These are phyloP conservation scores for Camponotus fellah DNA, from an alignment of 2,888 invertebrate species.

Conservation along the genomic window DNA sequence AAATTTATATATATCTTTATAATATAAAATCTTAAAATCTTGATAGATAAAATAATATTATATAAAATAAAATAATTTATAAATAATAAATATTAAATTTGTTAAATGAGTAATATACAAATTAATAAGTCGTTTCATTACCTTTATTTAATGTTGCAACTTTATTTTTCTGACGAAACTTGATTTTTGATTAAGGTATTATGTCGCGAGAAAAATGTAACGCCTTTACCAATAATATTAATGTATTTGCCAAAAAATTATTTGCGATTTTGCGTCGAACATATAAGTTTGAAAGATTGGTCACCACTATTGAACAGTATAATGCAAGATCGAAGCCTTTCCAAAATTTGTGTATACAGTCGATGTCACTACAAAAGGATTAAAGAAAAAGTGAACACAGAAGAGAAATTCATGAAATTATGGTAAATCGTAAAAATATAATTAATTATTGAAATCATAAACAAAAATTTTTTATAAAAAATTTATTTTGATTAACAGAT, in stretches of 20 bases:
- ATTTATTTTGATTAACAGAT: neutral
- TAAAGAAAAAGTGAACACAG: slow-evolving; percentile 70
- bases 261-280: slow-evolving; percentile 73
- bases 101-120: neutral
- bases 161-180: neutral
- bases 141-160: neutral
- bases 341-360: slow-evolving; percentile 72
- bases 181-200: slow-evolving; percentile 62
- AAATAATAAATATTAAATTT: neutral
- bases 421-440: slow-evolving; percentile 66
- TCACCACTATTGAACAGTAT: slow-evolving; percentile 71
- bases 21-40: neutral
- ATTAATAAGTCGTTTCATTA: neutral
- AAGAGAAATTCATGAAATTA: slow-evolving; percentile 71
- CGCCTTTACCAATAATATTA: slow-evolving; percentile 66
- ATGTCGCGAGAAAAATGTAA: slow-evolving; percentile 64
- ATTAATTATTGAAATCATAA: neutral
- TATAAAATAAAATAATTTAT: slow-evolving; percentile 19
- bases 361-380: slow-evolving; percentile 63
- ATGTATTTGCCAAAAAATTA: slow-evolving; percentile 64
- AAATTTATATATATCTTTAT: neutral
- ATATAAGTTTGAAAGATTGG: slow-evolving; percentile 71
- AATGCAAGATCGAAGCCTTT: slow-evolving; percentile 69
- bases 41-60: neutral
- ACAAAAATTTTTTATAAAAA: neutral